Conservation (phyloP, 2,888 invertebrate genomes). For the Aphidoletes aphidimyza region DNA sequence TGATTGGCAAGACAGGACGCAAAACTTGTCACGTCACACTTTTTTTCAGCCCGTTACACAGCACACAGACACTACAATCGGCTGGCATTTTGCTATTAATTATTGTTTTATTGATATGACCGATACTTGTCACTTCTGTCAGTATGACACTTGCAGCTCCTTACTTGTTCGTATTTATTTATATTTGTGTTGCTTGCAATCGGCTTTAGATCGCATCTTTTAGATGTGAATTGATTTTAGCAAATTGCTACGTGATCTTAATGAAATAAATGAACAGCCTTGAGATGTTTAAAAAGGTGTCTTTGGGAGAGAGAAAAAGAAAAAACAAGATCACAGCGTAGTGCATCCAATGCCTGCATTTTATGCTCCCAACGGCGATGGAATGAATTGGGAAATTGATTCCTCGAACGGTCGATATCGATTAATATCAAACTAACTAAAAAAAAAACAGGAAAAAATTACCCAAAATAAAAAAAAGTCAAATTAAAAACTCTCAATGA, state of each 20-base stretch:
- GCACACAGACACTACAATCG: not conserved
- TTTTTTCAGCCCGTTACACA: not conserved
- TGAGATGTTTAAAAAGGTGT: too few species aligned
- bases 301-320: too few species aligned
- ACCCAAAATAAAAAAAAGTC: not conserved
- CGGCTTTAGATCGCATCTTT: not conserved
- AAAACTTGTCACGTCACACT: constrained; percentile 23
- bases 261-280: not conserved
- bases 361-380: too few species aligned
- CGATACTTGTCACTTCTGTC: constrained; percentile 48
- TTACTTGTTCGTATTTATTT: not conserved
- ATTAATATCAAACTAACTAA: not conserved
- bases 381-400: not conserved
- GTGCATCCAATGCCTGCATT: too few species aligned
- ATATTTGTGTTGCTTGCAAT: not conserved
- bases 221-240: constrained; percentile 34
- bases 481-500: not conserved
- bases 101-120: constrained; percentile 39
- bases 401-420: constrained; percentile 2
- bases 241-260: constrained; percentile 6
- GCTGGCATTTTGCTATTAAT: constrained; percentile 53
- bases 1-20: constrained; percentile 8
- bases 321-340: too few species aligned
- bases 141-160: not conserved
- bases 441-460: not conserved